Evolutionary conservation across 2,113 vertebrate species (phyloP).

Genomic region (Tichodroma muraria): DNA sequence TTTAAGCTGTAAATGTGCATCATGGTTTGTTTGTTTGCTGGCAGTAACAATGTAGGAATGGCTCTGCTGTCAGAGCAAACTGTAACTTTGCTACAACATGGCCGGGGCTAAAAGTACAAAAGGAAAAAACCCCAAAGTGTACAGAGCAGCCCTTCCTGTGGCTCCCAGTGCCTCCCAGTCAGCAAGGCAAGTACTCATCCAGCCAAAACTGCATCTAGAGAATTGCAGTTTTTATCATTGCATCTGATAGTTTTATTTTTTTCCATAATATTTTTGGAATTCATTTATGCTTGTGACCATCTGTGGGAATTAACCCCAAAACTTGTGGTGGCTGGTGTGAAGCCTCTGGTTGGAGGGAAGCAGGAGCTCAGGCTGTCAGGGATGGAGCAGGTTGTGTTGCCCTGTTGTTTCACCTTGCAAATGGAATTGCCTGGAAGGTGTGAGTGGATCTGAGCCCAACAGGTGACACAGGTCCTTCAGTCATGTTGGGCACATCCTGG

Average conservation of each 20-base stretch:
- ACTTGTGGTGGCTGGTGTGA: not conserved
- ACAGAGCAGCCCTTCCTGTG: not conserved
- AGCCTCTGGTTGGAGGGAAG: not conserved
- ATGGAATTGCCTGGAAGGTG: not conserved
- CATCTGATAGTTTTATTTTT: no score
- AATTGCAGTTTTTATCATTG: not conserved
- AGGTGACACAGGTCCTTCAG: not conserved
- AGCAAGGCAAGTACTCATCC: not conserved
- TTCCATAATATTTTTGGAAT: not conserved
- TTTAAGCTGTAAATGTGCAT: not conserved
- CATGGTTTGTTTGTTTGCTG: slow-evolving; percentile 9
- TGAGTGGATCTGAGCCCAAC: not conserved
- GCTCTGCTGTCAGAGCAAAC: not conserved
- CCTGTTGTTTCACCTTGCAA: not conserved
- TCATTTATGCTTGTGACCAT: no score
- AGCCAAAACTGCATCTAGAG: not conserved
- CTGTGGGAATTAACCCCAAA: not conserved
- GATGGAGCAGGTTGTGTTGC: not conserved
- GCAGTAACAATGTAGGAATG: not conserved
- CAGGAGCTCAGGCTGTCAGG: not conserved
- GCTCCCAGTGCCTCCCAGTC: not conserved
- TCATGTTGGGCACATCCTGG: not conserved
- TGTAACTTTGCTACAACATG: not conserved
- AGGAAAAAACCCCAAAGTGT: accelerated
- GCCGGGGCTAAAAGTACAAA: not conserved